phyloP scores from a whole-genome alignment of 2,797 vertebrate species.

The Rhodeus uyekii region DNA sequence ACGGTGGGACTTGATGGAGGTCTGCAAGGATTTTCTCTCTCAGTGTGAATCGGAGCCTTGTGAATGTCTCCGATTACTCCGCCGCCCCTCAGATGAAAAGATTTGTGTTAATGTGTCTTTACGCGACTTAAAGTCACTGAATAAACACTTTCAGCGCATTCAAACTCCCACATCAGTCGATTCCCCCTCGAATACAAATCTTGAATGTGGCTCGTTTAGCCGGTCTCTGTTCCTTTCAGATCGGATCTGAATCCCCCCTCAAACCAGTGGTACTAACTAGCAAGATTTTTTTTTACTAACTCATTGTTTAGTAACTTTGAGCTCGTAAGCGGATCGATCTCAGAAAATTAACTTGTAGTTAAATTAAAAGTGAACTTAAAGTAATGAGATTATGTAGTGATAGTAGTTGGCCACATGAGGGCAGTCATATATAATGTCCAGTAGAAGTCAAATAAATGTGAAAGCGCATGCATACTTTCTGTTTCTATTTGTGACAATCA shows the following conservation, averaged over 20 bases:
- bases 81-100: conserved; percentile 48
- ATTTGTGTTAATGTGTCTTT: conserved; percentile 43
- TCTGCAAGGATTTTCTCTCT: conserved; percentile 48
- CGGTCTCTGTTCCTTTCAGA: not conserved
- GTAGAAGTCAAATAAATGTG: not conserved
- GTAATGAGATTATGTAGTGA: too few species aligned
- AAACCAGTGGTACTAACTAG: not conserved
- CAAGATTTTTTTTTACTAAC: not conserved
- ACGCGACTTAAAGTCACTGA: conserved; percentile 33
- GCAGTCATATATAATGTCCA: not conserved
- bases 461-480: not conserved
- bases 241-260: not conserved
- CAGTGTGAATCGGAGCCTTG: conserved; percentile 47
- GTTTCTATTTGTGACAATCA: not conserved
- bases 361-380: too few species aligned
- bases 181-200: not conserved
- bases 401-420: not conserved
- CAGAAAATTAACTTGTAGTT: not conserved
- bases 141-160: conserved; percentile 8
- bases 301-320: not conserved
- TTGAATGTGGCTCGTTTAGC: conserved; percentile 2
- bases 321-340: not conserved
- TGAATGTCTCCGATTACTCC: conserved; percentile 53
- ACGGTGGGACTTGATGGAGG: conserved; percentile 53
- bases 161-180: not conserved